Evolutionary conservation across 2,797 vertebrate species (phyloP).

Genomic region (Enteromius fasciolatus): DNA sequence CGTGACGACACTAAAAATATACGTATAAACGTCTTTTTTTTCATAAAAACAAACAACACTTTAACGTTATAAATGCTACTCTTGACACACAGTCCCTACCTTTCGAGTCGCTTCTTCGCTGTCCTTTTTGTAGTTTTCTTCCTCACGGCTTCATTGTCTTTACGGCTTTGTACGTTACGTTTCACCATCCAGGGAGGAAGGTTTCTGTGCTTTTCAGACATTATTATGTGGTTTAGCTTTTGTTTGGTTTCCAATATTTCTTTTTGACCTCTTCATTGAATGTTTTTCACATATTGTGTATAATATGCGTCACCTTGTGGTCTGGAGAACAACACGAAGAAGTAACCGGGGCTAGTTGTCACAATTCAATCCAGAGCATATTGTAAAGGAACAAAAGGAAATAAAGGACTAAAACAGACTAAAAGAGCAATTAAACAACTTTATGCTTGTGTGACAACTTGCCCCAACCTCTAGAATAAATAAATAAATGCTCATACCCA

Average conservation of each 20-base stretch:
- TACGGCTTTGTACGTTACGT: background rate
- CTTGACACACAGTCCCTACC: background rate
- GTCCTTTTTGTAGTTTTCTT: conserved; percentile 17
- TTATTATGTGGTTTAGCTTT: background rate
- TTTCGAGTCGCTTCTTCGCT: background rate
- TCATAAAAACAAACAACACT: conserved; percentile 19
- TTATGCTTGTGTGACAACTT: background rate
- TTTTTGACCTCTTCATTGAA: background rate
- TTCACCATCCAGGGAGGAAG: conserved; percentile 57
- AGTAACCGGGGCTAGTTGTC: background rate
- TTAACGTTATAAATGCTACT: background rate
- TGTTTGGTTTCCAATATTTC: background rate
- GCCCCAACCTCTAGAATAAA: background rate
- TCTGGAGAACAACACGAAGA: background rate
- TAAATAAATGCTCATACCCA: conserved; percentile 39
- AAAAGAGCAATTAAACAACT: background rate
- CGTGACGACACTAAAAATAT: conserved; percentile 23
- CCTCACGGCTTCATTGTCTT: background rate
- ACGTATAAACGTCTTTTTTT: conserved; percentile 53
- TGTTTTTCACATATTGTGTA: background rate
- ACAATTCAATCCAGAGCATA: background rate
- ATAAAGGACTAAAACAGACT: background rate
- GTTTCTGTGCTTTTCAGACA: conserved; percentile 46
- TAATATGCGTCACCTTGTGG: conserved; percentile 4
- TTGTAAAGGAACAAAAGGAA: background rate